phyloP scores from a whole-genome alignment of 2,888 invertebrate genomes.

The Muschampia plurimacula region DNA sequence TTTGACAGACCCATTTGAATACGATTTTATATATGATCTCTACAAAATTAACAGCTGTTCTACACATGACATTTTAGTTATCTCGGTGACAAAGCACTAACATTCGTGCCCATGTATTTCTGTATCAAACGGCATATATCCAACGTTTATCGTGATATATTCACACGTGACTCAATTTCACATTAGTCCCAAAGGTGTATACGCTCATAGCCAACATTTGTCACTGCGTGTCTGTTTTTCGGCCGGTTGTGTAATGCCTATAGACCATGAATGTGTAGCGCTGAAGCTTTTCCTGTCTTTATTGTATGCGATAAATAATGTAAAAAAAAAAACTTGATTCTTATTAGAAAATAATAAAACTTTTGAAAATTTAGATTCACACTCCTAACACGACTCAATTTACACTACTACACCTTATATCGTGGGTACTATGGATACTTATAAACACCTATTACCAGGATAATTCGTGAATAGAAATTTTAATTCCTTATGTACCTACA shows the following conservation, averaged over 20 bases:
- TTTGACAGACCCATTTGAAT: too few relatives aligned
- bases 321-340: too few relatives aligned
- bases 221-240: neutral
- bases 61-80: neutral
- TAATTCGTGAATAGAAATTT: too few relatives aligned
- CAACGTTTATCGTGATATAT: constrained; percentile 6
- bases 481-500: too few relatives aligned
- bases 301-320: too few relatives aligned
- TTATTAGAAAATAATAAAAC: too few relatives aligned
- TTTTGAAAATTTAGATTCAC: too few relatives aligned
- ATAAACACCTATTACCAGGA: too few relatives aligned
- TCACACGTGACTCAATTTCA: constrained; percentile 10
- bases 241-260: neutral
- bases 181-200: constrained; percentile 3
- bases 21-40: neutral
- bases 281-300: too few relatives aligned
- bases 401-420: too few relatives aligned
- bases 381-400: too few relatives aligned
- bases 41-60: neutral
- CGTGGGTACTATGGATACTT: too few relatives aligned
- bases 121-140: constrained; percentile 6
- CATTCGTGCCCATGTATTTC: constrained; percentile 3
- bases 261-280: neutral
- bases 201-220: neutral
- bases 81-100: neutral